Percentiles rank a stretch among this genome's conserved stretches.
phyloP scores from a whole-genome alignment of 2,797 vertebrate genomes.

The Mycteria americana region DNA sequence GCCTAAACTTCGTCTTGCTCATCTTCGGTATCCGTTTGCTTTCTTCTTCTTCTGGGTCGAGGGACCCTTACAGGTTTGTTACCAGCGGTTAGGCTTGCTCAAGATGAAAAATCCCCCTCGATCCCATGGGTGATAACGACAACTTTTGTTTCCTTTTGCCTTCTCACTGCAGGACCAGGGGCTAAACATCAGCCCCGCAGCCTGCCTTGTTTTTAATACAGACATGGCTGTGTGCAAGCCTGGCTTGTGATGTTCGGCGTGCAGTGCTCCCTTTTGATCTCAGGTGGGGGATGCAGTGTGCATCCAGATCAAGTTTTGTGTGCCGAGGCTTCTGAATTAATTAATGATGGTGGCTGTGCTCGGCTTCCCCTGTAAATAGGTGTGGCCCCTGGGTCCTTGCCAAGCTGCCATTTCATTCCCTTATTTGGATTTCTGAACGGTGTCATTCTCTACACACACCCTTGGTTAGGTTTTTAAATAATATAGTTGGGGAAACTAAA shows the following conservation, averaged over 20 bases:
- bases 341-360: background rate
- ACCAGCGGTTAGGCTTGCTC: background rate
- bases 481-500: background rate
- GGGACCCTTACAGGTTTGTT: background rate
- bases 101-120: background rate
- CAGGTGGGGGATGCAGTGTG: background rate
- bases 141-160: background rate
- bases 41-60: background rate
- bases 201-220: background rate
- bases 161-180: background rate
- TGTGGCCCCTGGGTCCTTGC: background rate
- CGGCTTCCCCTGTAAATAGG: conserved; percentile 1
- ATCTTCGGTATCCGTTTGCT: rapidly evolving
- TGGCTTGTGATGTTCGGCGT: background rate
- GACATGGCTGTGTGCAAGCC: background rate
- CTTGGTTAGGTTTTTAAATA: background rate
- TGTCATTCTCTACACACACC: background rate
- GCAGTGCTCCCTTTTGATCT: background rate
- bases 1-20: background rate
- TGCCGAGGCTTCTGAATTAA: background rate
- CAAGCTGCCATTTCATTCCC: conserved; percentile 23
- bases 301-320: background rate
- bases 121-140: background rate
- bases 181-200: background rate
- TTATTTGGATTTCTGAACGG: background rate